Evolutionary conservation across 2,888 invertebrate species (phyloP), one percentile per base, ranked within the genome.

Genomic region (Aleiodes leptofemur): DNA sequence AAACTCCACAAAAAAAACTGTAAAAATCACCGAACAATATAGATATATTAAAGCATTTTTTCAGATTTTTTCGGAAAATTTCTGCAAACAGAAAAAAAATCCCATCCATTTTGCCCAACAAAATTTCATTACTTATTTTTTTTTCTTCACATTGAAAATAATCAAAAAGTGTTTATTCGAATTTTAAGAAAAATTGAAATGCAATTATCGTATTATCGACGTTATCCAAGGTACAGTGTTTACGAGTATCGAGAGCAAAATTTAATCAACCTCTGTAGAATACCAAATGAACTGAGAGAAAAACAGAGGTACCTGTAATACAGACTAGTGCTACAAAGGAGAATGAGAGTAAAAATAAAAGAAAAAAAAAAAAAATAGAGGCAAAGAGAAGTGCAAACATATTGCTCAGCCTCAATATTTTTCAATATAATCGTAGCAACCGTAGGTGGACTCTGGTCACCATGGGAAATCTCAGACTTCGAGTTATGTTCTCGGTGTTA

Each of bases 381-480:
- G 68, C 75, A 73, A 76, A 78, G 80, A 78, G 23, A 77, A 78
- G 74, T 76, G 83, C 84, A 85, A 86, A 86, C 83, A 85, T 83
- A 83, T 79, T 79, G 79, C 78, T 77, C 48, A 57, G 61, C 74
- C 80, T 79, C 83, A 80, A 86, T 87, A 87, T 87, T 87, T 87
- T 88, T 87, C 87, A 87, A 87, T 86, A 86, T 85, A 83, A 82
- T 80, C 81, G 77, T 70, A 76, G 73, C 77, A 79, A 75, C 77
- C 72, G 81, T 72, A 76, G 77, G 80, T 78, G 73, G 75, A 51
- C 56, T 68, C 59, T 76, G 85, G 83, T 87, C 86, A 87, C 86
- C 87, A 81, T 78, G 87, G 88, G 88, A 88, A 88, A 88, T 88
- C 86, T 87, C 29, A 29, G 83, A 76, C 77, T 59, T 70, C 50